These are phyloP conservation scores for Columba guinea DNA, from an alignment of 2,797 vertebrate species.

Conservation along the genomic window DNA sequence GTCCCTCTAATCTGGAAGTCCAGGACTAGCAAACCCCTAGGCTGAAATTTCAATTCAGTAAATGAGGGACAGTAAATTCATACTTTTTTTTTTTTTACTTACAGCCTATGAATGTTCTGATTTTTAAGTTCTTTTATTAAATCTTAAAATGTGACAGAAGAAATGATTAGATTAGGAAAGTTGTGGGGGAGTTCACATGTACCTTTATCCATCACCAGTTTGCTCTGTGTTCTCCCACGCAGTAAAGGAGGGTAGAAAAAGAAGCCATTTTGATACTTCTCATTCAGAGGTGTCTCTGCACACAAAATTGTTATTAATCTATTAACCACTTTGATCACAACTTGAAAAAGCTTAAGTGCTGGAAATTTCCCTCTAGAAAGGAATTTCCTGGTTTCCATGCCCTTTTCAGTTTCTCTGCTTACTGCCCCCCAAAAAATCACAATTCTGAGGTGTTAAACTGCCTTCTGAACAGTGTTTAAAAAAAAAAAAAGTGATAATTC, in stretches of 20 bases:
- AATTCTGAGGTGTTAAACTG: slow-evolving; percentile 1
- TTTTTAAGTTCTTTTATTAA: not conserved
- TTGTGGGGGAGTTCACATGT: not conserved
- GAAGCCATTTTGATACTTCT: not conserved
- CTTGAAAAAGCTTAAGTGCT: not conserved
- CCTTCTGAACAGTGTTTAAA: not conserved
- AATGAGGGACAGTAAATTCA: not conserved
- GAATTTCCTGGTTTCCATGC: not conserved
- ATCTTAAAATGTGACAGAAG: not conserved
- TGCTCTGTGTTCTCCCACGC: not conserved
- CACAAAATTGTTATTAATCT: not conserved
- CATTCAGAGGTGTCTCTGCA: not conserved
- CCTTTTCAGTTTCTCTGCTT: not conserved
- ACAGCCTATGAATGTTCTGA: not conserved
- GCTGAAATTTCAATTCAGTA: not conserved
- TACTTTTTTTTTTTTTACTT: not conserved
- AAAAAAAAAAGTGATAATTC: not conserved
- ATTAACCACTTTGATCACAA: not conserved
- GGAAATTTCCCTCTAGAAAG: not conserved
- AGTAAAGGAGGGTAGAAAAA: not conserved
- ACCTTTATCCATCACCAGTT: not conserved
- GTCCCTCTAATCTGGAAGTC: not conserved
- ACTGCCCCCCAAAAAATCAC: not conserved
- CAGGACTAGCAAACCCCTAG: not conserved
- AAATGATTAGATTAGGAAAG: not conserved